Percentiles rank a stretch among this genome's conserved stretches.
These are phyloP conservation scores for Drosophila baimaii DNA, from an alignment of 1,140 invertebrate species.

Conservation along the genomic window DNA sequence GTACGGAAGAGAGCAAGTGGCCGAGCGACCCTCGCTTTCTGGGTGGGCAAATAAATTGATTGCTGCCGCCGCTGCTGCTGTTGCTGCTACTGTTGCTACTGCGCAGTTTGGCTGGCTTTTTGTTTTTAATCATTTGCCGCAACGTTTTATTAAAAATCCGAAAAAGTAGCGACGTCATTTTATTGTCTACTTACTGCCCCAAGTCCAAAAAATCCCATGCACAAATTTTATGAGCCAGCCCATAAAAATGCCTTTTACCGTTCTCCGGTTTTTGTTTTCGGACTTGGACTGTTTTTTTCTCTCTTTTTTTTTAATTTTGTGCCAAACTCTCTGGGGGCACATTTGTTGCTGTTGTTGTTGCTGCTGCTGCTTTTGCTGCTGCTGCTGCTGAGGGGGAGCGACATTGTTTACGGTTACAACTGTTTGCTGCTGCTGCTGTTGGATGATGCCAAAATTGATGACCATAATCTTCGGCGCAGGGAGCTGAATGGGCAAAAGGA, in stretches of 20 bases:
- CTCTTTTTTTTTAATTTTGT: conserved; percentile 40
- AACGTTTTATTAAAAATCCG: conserved; percentile 76
- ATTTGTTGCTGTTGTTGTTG: conserved; percentile 66
- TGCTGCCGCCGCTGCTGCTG: conserved; percentile 55
- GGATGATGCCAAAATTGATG: conserved; percentile 83
- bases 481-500: conserved; percentile 61
- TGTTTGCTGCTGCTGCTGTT: conserved; percentile 52
- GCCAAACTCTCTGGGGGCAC: conserved; percentile 70
- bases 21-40: conserved; percentile 68
- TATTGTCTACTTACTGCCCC: conserved; percentile 79
- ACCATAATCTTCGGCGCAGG: conserved; percentile 78
- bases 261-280: conserved; percentile 43
- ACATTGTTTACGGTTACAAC: conserved; percentile 78
- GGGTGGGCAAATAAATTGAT: conserved; percentile 75
- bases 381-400: conserved; percentile 34
- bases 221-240: conserved; percentile 80
- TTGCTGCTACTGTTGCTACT: conserved; percentile 39
- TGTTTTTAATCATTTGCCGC: conserved; percentile 75
- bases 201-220: conserved; percentile 72
- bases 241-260: conserved; percentile 81
- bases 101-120: conserved; percentile 39
- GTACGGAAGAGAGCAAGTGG: conserved; percentile 47
- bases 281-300: conserved; percentile 13
- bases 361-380: background rate
- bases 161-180: conserved; percentile 69